phyloP scores from a whole-genome alignment of 2,113 vertebrate species.

The Sebastes fasciatus region DNA sequence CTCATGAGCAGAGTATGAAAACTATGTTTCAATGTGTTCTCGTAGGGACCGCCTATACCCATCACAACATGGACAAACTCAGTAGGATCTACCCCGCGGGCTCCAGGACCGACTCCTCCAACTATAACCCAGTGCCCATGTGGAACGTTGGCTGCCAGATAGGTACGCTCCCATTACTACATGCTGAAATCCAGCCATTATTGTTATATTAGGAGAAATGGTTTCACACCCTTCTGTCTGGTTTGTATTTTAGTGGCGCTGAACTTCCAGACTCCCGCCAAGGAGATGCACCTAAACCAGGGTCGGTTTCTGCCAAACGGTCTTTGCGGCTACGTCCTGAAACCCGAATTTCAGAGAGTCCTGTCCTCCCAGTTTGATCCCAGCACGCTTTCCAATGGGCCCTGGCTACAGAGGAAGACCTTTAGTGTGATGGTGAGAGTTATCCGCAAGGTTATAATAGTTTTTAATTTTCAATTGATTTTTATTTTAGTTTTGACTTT shows the following conservation, averaged over 20 bases:
- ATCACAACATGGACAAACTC: conserved; percentile 91
- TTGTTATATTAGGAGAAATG: neutral
- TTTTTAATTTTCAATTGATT: no score
- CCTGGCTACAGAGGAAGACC: conserved; percentile 86
- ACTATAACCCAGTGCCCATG: conserved; percentile 92
- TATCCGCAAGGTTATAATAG: no score
- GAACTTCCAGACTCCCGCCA: conserved; percentile 93
- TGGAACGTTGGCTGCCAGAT: conserved; percentile 97
- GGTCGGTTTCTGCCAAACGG: conserved; percentile 92
- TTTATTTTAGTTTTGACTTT: no score
- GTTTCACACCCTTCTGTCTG: neutral
- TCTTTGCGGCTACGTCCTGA: conserved; percentile 91
- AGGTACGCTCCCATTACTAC: conserved; percentile 75
- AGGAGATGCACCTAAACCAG: conserved; percentile 96
- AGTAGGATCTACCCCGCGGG: conserved; percentile 94
- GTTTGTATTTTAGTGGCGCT: conserved; percentile 88
- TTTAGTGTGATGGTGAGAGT: conserved; percentile 89
- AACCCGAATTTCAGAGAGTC: conserved; percentile 90
- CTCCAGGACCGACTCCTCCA: conserved; percentile 94
- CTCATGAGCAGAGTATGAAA: neutral
- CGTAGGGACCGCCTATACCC: conserved; percentile 86
- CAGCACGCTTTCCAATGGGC: conserved; percentile 80
- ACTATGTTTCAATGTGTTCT: neutral
- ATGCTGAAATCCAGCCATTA: neutral
- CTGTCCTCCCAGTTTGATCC: conserved; percentile 88